Evolutionary conservation across 1,140 invertebrate species (phyloP).

Genomic region (Psilanteris sp.): DNA sequence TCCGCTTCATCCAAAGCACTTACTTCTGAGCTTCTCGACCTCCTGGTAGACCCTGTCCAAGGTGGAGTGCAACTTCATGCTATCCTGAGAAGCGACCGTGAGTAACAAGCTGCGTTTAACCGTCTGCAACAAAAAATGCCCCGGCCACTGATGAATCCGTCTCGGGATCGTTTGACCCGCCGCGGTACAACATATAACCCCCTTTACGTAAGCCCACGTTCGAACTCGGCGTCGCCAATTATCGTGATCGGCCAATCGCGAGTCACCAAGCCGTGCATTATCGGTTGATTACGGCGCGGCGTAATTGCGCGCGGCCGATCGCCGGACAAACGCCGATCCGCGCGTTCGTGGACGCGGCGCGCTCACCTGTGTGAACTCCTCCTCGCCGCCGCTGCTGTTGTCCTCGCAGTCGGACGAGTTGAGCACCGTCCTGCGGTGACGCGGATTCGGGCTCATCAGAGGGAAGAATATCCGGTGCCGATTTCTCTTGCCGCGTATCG

Average conservation of each 20-base stretch:
- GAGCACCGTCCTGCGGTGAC: slow-evolving; percentile 70
- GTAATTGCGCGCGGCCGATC: no score
- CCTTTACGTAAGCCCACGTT: no score
- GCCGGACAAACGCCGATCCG: slow-evolving; percentile 24
- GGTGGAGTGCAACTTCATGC: slow-evolving; percentile 78
- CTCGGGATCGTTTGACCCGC: no score
- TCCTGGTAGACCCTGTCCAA: slow-evolving; percentile 81
- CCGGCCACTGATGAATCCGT: no score
- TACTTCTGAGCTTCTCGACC: slow-evolving; percentile 66
- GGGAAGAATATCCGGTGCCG: slow-evolving; percentile 69
- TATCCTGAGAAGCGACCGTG: slow-evolving; percentile 70
- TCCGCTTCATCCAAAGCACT: no score
- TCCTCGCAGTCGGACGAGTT: slow-evolving; percentile 79
- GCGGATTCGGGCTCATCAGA: slow-evolving; percentile 71
- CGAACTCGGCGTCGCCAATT: slow-evolving; percentile 29
- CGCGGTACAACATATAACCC: no score
- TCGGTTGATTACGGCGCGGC: no score
- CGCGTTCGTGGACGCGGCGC: no score
- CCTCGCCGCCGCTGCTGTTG: slow-evolving; percentile 79
- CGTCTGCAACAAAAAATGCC: no score
- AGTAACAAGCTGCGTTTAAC: slow-evolving; percentile 72
- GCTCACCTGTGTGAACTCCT: slow-evolving; percentile 76
- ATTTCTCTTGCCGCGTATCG: slow-evolving; percentile 72
- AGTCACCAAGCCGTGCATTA: no score
- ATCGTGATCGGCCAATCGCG: slow-evolving; percentile 15